A percentile compares a stretch with the other conserved stretches of the same genome.
Evolutionary conservation across 2,113 vertebrate species (phyloP).

Genomic region (Heterotilapia buettikoferi): DNA sequence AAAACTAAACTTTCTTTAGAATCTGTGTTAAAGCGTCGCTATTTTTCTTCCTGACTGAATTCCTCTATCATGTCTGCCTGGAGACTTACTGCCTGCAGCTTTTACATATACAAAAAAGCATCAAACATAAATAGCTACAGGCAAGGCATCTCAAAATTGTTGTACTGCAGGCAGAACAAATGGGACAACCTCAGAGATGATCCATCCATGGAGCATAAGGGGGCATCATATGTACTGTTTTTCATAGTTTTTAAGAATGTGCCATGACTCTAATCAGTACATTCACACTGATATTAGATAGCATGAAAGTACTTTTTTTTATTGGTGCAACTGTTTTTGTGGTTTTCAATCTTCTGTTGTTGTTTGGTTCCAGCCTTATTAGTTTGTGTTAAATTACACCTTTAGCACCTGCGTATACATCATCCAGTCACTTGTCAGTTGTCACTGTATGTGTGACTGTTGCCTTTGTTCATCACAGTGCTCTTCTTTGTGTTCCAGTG

Average conservation of each 20-base stretch:
- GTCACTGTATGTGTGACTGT: background rate
- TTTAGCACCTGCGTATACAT: accelerated
- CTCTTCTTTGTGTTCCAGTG: background rate
- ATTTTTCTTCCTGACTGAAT: background rate
- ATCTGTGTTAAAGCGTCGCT: background rate
- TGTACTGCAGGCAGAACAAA: slow-evolving; percentile 53
- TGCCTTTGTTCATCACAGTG: accelerated
- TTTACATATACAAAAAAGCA: background rate
- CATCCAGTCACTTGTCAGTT: background rate
- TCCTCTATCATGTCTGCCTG: background rate
- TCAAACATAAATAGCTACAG: background rate
- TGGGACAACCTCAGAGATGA: slow-evolving; percentile 50
- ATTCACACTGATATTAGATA: background rate
- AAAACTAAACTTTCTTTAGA: background rate
- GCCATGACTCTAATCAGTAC: background rate
- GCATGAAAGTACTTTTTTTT: background rate
- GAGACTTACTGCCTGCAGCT: background rate
- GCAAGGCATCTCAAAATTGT: background rate
- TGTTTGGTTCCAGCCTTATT: background rate
- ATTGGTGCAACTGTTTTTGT: background rate
- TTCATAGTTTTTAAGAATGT: background rate
- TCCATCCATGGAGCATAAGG: slow-evolving; percentile 41
- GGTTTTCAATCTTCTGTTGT: accelerated
- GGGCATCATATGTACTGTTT: background rate
- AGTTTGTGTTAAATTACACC: background rate